Evolutionary conservation across 2,797 vertebrate species (phyloP).

Genomic region (Hypotaenidia philippensis): DNA sequence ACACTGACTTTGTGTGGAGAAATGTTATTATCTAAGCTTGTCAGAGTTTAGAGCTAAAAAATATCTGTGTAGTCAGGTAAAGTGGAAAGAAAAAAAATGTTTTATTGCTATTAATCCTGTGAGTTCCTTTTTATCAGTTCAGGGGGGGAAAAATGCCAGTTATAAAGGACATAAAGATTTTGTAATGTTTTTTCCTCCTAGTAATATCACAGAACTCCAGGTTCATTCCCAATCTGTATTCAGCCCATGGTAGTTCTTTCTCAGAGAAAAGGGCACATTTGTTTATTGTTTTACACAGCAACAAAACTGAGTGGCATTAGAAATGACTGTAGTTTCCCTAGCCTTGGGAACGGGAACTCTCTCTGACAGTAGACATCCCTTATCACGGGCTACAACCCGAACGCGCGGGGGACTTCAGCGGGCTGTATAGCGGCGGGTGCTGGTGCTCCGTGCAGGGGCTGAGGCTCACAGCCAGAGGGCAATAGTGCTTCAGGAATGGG

Average conservation of each 20-base stretch:
- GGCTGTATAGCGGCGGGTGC: background rate
- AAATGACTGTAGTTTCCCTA: background rate
- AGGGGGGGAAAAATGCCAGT: background rate
- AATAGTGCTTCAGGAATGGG: slow-evolving; percentile 48
- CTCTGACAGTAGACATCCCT: background rate
- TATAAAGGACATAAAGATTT: background rate
- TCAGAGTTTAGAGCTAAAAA: background rate
- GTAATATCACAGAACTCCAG: background rate
- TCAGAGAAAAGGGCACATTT: background rate
- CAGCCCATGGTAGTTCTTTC: background rate
- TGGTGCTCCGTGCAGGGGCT: background rate
- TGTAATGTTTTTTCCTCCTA: background rate
- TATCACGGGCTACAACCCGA: background rate
- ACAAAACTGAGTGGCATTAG: background rate
- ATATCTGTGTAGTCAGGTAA: background rate
- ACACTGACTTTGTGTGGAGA: background rate
- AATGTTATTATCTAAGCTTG: background rate
- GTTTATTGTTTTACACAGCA: background rate
- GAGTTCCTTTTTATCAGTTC: background rate
- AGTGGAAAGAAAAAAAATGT: background rate
- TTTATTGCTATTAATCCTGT: background rate
- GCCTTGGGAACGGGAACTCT: background rate
- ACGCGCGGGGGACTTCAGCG: background rate
- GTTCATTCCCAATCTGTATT: background rate
- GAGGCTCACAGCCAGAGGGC: slow-evolving; percentile 66